phyloP scores from a whole-genome alignment of 2,888 invertebrate genomes.

The Dascillus cervinus region DNA sequence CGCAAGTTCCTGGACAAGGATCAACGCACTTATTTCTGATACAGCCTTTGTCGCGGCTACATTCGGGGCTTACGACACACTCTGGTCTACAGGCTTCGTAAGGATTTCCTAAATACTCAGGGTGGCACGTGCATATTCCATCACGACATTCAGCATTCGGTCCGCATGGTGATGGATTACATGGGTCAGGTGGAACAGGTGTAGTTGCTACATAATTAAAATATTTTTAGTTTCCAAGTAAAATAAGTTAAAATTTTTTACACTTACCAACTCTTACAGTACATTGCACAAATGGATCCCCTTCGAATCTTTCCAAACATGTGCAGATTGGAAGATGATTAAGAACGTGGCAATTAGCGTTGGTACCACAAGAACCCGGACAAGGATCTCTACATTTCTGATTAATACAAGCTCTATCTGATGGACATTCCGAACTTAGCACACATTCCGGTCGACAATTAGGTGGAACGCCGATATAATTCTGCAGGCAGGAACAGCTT shows the following conservation, averaged over 20 bases:
- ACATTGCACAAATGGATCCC: constrained; percentile 76
- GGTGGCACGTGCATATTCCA: constrained; percentile 54
- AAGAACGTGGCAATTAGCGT: constrained; percentile 68
- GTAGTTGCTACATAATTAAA: too few relatives aligned
- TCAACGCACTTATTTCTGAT: constrained; percentile 60
- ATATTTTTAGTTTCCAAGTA: too few relatives aligned
- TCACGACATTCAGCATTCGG: constrained; percentile 60
- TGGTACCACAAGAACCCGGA: constrained; percentile 72
- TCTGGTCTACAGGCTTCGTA: constrained; percentile 62
- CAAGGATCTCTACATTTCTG: constrained; percentile 78
- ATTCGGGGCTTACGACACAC: constrained; percentile 61
- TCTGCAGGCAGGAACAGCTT: constrained; percentile 72
- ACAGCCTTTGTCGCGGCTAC: constrained; percentile 57
- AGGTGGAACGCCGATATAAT: constrained; percentile 71
- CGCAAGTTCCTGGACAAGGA: constrained; percentile 66
- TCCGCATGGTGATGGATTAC: constrained; percentile 70
- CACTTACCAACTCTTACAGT: too few relatives aligned
- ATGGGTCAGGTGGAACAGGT: constrained; percentile 47
- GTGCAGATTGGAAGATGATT: constrained; percentile 78
- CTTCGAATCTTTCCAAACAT: constrained; percentile 65
- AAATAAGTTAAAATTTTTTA: too few relatives aligned
- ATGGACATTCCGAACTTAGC: constrained; percentile 71
- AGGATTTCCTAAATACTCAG: constrained; percentile 60
- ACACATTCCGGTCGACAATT: constrained; percentile 75
- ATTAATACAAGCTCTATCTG: constrained; percentile 67